These are phyloP conservation scores for Eunapius fragilis DNA, from an alignment of 37 sponge, comb jelly and placozoan species.

Conservation along the genomic window DNA sequence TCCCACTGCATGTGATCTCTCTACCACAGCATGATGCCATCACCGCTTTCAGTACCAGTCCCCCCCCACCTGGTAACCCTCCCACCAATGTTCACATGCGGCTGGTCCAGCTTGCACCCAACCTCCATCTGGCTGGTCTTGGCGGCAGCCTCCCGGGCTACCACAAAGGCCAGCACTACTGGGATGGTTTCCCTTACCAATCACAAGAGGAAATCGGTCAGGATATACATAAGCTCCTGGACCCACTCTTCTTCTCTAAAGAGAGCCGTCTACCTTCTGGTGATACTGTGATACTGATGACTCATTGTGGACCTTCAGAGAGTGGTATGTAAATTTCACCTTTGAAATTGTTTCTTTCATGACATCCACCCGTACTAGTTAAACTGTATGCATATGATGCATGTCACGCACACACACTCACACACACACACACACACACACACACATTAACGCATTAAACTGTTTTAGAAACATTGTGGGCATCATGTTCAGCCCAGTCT, in stretches of 20 bases:
- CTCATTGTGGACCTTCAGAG: slow-evolving; percentile 78
- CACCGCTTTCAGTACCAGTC: slow-evolving; percentile 28
- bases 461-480: too few species aligned
- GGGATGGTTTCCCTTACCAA: slow-evolving; percentile 77
- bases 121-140: slow-evolving; percentile 70
- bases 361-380: too few species aligned
- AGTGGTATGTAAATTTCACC: slow-evolving; percentile 20
- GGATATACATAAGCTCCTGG: slow-evolving; percentile 48
- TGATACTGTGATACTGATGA: slow-evolving; percentile 84
- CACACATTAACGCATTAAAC: too few species aligned
- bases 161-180: slow-evolving; percentile 55
- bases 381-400: too few species aligned
- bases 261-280: background rate
- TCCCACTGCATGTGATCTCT: background rate
- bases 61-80: background rate
- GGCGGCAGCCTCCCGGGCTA: slow-evolving; percentile 87
- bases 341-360: background rate
- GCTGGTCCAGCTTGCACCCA: slow-evolving; percentile 42
- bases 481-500: too few species aligned
- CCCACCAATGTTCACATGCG: slow-evolving; percentile 79
- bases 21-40: slow-evolving; percentile 63
- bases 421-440: too few species aligned
- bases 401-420: too few species aligned
- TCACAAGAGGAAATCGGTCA: slow-evolving; percentile 48
- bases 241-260: slow-evolving; percentile 29